These are phyloP conservation scores for Bufo bufo DNA, from an alignment of 2,113 vertebrate species.

Conservation along the genomic window DNA sequence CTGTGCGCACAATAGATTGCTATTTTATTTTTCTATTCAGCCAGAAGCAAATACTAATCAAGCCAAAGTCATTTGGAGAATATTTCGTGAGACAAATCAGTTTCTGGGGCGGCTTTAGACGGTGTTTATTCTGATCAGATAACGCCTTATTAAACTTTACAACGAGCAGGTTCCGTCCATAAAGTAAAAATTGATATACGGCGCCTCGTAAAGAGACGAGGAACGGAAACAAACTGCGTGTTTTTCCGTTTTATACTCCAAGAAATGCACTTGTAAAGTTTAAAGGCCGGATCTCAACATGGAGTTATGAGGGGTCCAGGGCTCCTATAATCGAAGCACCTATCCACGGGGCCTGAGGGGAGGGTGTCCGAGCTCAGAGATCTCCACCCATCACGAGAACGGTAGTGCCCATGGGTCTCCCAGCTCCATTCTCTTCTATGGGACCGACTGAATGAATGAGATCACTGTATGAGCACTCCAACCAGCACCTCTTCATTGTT, in stretches of 20 bases:
- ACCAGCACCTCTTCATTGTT: too few relatives aligned
- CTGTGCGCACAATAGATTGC: constrained; percentile 52
- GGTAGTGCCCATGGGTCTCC: too few relatives aligned
- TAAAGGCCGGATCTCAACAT: neutral
- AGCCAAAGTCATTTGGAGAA: constrained; percentile 32
- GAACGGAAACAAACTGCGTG: neutral
- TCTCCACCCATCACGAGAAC: too few relatives aligned
- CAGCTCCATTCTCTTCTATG: too few relatives aligned
- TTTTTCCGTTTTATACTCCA: neutral
- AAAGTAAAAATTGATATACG: constrained; percentile 14
- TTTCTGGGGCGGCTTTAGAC: neutral
- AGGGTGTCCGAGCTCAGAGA: too few relatives aligned
- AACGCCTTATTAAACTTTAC: constrained; percentile 33
- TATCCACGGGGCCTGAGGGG: too few relatives aligned
- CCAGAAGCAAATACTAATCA: constrained; percentile 46
- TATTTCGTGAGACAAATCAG: constrained; percentile 36
- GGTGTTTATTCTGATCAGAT: constrained; percentile 31
- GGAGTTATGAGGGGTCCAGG: neutral
- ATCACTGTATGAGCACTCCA: too few relatives aligned
- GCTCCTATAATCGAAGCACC: neutral
- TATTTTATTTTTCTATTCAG: constrained; percentile 51
- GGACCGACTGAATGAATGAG: too few relatives aligned
- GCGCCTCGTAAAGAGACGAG: neutral
- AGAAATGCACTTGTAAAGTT: constrained; percentile 13
- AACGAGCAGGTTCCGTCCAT: neutral